Evolutionary conservation across 2,113 vertebrate genomes (phyloP).

Genomic region (Malurus melanocephalus): DNA sequence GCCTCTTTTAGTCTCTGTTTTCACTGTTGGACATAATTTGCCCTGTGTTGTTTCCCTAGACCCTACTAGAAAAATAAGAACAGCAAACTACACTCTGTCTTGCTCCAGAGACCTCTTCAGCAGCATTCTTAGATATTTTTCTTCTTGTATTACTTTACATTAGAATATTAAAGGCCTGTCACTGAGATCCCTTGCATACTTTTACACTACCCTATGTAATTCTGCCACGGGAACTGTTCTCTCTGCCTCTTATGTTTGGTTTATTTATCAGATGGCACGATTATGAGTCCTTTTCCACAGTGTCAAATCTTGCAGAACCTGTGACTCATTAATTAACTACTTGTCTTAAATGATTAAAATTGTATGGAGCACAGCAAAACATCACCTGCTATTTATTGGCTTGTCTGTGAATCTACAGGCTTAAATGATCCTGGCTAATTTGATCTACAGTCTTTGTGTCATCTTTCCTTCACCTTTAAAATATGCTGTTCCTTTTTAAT

Average conservation of each 20-base stretch:
- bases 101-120: background rate
- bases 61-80: background rate
- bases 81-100: background rate
- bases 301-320: background rate
- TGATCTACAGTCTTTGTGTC: background rate
- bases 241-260: background rate
- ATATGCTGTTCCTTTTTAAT: background rate
- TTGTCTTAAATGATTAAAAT: background rate
- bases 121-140: background rate
- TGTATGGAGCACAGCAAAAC: background rate
- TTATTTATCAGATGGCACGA: background rate
- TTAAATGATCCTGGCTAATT: background rate
- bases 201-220: background rate
- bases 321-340: background rate
- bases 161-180: conserved; percentile 18
- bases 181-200: background rate
- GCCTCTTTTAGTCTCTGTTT: background rate
- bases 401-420: background rate
- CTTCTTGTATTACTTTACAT: background rate
- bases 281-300: background rate
- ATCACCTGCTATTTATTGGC: background rate
- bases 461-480: background rate
- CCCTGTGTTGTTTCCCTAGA: background rate
- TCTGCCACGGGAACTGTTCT: background rate
- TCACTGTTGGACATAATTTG: background rate